Evolutionary conservation across 2,888 invertebrate species (phyloP).

Genomic region (Aelia acuminata): DNA sequence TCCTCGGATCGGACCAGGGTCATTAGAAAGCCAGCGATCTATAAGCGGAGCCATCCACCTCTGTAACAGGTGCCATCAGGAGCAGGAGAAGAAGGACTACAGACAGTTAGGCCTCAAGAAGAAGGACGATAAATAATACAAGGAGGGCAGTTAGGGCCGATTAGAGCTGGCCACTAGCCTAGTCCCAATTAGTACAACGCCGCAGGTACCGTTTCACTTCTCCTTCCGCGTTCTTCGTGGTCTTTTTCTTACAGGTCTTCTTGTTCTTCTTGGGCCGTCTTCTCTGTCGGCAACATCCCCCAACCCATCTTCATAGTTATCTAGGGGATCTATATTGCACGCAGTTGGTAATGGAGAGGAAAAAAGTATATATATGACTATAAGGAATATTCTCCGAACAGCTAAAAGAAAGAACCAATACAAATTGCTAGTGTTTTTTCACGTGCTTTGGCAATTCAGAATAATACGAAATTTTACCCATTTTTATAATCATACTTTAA

Average conservation of each 20-base stretch:
- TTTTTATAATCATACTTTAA: too few relatives aligned
- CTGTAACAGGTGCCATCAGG: constrained; percentile 25
- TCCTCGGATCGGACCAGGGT: neutral
- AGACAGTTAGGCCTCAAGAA: neutral
- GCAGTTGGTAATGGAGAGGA: neutral
- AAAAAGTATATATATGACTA: too few relatives aligned
- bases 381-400: neutral
- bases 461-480: neutral
- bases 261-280: neutral
- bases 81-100: neutral
- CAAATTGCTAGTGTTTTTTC: neutral
- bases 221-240: constrained; percentile 20
- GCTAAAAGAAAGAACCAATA: neutral
- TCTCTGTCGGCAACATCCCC: neutral
- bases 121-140: constrained; percentile 29
- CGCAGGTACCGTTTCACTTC: constrained; percentile 46
- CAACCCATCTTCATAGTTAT: too few relatives aligned
- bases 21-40: constrained; percentile 31
- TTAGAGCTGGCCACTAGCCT: neutral
- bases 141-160: constrained; percentile 26
- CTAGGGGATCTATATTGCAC: neutral
- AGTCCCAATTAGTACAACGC: too few relatives aligned
- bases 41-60: neutral
- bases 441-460: neutral
- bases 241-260: neutral